Evolutionary conservation across 2,113 vertebrate genomes (phyloP), one percentile per base, ranked within the genome.

Genomic region (Acrocephalus kingi): DNA sequence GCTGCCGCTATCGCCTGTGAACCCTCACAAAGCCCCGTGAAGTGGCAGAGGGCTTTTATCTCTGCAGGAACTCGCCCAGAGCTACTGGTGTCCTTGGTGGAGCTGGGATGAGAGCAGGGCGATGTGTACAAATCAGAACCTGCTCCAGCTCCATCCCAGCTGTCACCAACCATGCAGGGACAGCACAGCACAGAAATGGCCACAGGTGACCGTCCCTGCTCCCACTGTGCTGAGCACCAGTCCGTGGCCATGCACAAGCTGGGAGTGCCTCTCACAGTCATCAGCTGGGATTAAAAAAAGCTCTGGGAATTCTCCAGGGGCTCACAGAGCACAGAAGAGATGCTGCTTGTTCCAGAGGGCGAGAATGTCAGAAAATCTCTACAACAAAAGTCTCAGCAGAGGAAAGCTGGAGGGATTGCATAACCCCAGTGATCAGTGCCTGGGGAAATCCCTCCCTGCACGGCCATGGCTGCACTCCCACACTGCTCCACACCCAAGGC

Each of bases 381-480:
- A 30, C 21, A 5, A 71, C 1, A 1, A 7, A 92, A 84, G 64
- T 37, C 88, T 81, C 89, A 18, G 86, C 52, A 74, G 85, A 71
- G 59, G 64, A 67, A 81, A 90, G 59, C 48, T 77, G 30, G 55
- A 31, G 68, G 33, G 19, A 75, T 37, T 89, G 48, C 68, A 21
- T 27, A 92, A 90, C 11, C 46, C 30, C 22, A 58, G 22, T 2
- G 13, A 52, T 16, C n/a, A 46, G 71, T 2, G 14, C 49, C 66
- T 45, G 0, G 4, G 63, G 89, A 93, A 84, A 91, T 41, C 66
- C 67, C 62, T 83, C 58, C 39, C 48, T 49, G 81, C 77, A 45
- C 0, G 0, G 73, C n/a, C 10, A 5, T 0, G 0, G 51, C 61
- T n/a, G 73, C 1, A 0, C 10, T 54, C 27, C 71, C 85, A 66